Base-by-base conservation (phyloP, 1,140 invertebrate species). In the Oscheius sp. region DNA sequence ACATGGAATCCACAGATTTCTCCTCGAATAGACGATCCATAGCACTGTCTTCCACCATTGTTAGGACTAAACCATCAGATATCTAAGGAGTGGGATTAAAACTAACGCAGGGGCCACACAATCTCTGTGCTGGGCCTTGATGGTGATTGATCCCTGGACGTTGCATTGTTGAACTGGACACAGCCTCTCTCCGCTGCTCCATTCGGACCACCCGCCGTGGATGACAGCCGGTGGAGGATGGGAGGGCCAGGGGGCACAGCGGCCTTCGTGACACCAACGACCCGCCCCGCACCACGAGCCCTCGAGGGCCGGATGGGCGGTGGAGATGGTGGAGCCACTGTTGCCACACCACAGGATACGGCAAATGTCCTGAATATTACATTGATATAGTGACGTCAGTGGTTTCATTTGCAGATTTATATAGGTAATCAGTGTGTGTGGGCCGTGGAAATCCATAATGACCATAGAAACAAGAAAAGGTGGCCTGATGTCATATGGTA, bases 301-400 rank as follows among this genome's bases (percentile, higher is more conserved):
- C 75, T 83, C 82, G 10, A 83, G 73, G 3, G 82, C 82, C 0
- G 82, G 81, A 76, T 82, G 81, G n/a, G 82, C 82, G 3, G 81
- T 82, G 15, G 78, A 82, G 32, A 82, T 82, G 20, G 80, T 84
- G 20, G 82, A 79, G 3, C 81, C 83, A 68, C 78, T 79, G 66
- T 83, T 83, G 26, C 82, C 83, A 42, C 82, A 83, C 82, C 82
- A 83, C 2, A 83, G 64, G 70, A 83, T 83, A 29, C 83, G 76
- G 61, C 82, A 83, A 69, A 83, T 84, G 38, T 83, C 82, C 77
- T 82, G 15, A 64, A 73, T 7, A 42, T n/a, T 34, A 34, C n/a
- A n/a, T n/a, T n/a, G n/a, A n/a, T n/a, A n/a, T n/a, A n/a, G n/a
- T n/a, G n/a, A n/a, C n/a, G n/a, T n/a, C n/a, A n/a, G n/a, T n/a